Base-by-base conservation (phyloP, 2,888 invertebrate species). In the Troides aeacus region DNA sequence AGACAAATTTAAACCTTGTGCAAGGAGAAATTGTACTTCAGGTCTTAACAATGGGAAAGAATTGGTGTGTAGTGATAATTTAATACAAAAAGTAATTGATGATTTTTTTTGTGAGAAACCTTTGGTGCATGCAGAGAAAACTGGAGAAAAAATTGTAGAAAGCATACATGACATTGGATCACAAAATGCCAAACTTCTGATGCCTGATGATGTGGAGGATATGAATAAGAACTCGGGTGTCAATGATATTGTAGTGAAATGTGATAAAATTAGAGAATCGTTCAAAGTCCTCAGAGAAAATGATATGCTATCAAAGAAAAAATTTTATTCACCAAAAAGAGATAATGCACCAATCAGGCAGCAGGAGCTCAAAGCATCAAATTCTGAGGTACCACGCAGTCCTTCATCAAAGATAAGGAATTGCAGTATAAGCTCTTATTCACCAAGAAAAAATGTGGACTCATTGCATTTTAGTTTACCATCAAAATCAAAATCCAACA, bases 201-300 rank as follows among this genome's bases (percentile, higher is more conserved):
- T 76, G 77, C 78, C 81, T 78, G 81, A 84, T 80, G 82, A 81
- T 73, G 78, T 75, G 66, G 73, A 75, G 78, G 89, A 82, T 72
- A 92, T 92, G 92, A 91, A 82, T 82, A 90, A 80, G 73, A 87
- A 82, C 76, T 83, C 81, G 71, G 84, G 84, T 81, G 80, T 84
- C 65, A 75, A 76, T 74, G 87, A 79, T 72, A 73, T 81, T 71
- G 60, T 64, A 42, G 42, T 56, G 5, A 88, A 85, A 81, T 81
- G 75, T 75, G 88, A 85, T 70, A 79, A 82, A 69, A 71, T 75
- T 58, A 79, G 76, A 58, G 82, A 80, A 24, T 75, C 77, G 5
- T 76, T 73, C 53, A 81, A 77, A 70, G 72, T 70, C 69, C 75
- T 77, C 66, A 79, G 75, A 65, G 79, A 80, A 62, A 81, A 84